Evolutionary conservation across 2,888 invertebrate genomes (phyloP), one percentile per base, ranked within the genome.

Genomic region (Homarus gammarus): DNA sequence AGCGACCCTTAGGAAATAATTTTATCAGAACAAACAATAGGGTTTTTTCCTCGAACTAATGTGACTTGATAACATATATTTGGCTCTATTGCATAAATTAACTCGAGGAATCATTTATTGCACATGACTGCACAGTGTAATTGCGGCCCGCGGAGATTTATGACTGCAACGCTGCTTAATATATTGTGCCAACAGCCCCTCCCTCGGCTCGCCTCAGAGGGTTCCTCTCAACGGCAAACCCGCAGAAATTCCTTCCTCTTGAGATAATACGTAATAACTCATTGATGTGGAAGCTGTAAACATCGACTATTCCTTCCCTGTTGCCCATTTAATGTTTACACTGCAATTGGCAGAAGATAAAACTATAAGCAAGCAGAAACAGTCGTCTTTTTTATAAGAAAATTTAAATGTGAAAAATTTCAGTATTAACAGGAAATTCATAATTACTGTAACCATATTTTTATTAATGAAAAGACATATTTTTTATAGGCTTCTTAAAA

Each of bases 41-140:
- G 49, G 15, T 38, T 77, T 31, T 56, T 79, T 56, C 22, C 22
- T 49, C 64, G 81, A 8, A 31, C 64, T 22, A 18, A 82, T 68
- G 68, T 44, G 82, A 40, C 44, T 82, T 82, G 82, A 82, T 82
- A 68, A 82, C 64, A 82, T 82, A 44, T 27, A 82, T 82, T 82
- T 82, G 82, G 33, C 82, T 18, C 82, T 31, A 82, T 82, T 82
- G 82, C 33, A 44, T 40, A 68, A 40, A 82, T 82, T 70, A 68
- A 31, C 27, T 6, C 15, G 40, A 27, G 44, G 44, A 40, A 68
- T 82, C 82, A 82, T 82, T 82, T 68, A 64, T 82, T 82, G 82
- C 44, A 40, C 68, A 27, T 82, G 82, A 82, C 70, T 82, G 82
- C 68, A 27, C 68, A 8, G 40, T n/a, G 68, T 82, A 82, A 82